These are phyloP conservation scores for Nematopogon swammerdamellus DNA, from an alignment of 2,888 invertebrate genomes.

Conservation along the genomic window DNA sequence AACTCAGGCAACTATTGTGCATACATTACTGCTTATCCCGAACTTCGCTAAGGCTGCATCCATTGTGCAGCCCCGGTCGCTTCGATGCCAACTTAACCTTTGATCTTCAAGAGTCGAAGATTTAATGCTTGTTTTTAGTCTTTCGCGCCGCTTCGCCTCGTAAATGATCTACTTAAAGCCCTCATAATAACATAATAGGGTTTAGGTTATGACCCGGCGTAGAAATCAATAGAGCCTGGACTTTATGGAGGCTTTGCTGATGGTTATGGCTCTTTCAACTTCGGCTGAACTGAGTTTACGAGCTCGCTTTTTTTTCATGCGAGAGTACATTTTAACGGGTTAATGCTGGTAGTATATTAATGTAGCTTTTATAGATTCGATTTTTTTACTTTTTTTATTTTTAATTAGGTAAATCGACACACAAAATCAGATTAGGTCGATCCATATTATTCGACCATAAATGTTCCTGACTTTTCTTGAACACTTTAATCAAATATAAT, in stretches of 20 bases:
- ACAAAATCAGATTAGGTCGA: too few species aligned
- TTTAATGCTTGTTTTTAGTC: background rate
- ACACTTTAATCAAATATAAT: too few species aligned
- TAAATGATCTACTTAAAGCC: background rate
- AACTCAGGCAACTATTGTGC: background rate
- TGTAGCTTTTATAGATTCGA: too few species aligned
- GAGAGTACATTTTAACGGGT: too few species aligned
- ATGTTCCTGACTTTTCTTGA: too few species aligned
- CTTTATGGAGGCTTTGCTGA: background rate
- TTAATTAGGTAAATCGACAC: too few species aligned
- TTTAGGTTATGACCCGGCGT: background rate
- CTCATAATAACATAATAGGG: background rate
- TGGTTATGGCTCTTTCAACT: background rate
- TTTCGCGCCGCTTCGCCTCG: background rate
- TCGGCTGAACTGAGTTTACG: background rate
- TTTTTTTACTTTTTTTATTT: too few species aligned
- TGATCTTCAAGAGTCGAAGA: background rate
- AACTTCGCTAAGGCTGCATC: background rate
- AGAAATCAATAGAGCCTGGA: background rate
- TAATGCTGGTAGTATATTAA: too few species aligned
- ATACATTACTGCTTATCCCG: background rate
- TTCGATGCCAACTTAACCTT: background rate
- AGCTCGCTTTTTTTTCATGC: too few species aligned
- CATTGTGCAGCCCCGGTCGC: background rate
- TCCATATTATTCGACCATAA: too few species aligned